Conservation (phyloP, 2,113 vertebrate genomes). For the Varanus komodoensis region DNA sequence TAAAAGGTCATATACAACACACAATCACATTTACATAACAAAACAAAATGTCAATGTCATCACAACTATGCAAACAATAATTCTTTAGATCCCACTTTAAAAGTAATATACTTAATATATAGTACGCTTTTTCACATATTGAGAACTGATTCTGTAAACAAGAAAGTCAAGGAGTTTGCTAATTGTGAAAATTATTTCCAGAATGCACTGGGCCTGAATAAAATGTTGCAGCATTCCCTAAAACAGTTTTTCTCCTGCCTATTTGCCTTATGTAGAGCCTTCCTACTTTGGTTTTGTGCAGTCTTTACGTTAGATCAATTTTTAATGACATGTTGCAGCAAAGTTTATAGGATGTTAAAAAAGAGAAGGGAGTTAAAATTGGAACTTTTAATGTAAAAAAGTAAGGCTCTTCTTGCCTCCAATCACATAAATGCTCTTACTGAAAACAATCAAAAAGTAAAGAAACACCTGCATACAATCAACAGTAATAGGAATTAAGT, state of each 20-base stretch:
- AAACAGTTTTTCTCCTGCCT: too few species aligned
- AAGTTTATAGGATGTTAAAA: neutral
- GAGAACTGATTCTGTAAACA: neutral
- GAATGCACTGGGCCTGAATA: too few species aligned
- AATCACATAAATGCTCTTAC: neutral
- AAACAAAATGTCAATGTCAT: neutral
- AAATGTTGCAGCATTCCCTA: too few species aligned
- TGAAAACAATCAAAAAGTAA: neutral
- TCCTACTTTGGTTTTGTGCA: too few species aligned
- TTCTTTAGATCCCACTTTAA: neutral
- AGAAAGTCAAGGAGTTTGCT: too few species aligned
- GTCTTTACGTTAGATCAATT: too few species aligned
- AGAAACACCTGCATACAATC: neutral
- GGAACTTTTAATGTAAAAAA: neutral
- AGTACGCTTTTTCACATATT: neutral
- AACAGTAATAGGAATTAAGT: neutral
- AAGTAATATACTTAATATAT: neutral
- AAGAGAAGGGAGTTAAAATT: neutral
- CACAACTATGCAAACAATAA: neutral
- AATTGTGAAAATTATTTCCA: too few species aligned
- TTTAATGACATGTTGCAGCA: neutral
- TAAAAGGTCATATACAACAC: neutral
- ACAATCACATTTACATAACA: neutral
- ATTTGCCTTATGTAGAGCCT: too few species aligned
- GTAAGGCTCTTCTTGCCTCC: neutral